Evolutionary conservation across 2,797 vertebrate species (phyloP).

Genomic region (Spizella passerina): DNA sequence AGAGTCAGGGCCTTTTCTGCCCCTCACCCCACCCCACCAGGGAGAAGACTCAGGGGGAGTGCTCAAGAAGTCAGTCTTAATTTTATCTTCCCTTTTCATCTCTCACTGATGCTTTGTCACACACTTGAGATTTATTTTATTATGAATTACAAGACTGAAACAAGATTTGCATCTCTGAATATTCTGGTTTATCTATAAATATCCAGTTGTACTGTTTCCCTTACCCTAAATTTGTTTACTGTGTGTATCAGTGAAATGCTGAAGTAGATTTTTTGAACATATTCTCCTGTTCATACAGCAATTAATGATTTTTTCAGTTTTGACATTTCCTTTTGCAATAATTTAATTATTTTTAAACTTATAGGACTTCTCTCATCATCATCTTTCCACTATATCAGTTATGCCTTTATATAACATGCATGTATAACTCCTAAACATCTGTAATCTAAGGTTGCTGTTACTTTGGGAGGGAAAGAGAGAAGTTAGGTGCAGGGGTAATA

Average conservation of each 20-base stretch:
- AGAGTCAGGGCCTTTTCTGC: neutral
- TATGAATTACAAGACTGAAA: neutral
- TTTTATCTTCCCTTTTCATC: neutral
- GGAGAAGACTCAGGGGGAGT: rapidly evolving
- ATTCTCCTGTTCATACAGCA: neutral
- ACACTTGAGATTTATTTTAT: neutral
- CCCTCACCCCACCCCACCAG: neutral
- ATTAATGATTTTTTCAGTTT: neutral
- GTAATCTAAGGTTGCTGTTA: neutral
- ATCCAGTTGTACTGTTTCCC: neutral
- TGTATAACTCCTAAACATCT: neutral
- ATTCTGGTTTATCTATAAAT: neutral
- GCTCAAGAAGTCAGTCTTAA: neutral
- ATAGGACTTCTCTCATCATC: neutral
- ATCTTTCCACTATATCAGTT: neutral
- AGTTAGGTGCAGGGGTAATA: neutral
- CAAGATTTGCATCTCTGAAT: neutral
- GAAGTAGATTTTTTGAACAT: neutral
- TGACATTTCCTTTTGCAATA: neutral
- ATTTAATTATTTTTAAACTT: neutral
- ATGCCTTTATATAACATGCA: neutral
- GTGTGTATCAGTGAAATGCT: neutral
- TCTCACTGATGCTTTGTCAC: neutral
- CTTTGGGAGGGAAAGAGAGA: neutral
- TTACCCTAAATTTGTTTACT: neutral